Conservation (phyloP, 2,888 invertebrate species). For the Pedicia rivosa region DNA sequence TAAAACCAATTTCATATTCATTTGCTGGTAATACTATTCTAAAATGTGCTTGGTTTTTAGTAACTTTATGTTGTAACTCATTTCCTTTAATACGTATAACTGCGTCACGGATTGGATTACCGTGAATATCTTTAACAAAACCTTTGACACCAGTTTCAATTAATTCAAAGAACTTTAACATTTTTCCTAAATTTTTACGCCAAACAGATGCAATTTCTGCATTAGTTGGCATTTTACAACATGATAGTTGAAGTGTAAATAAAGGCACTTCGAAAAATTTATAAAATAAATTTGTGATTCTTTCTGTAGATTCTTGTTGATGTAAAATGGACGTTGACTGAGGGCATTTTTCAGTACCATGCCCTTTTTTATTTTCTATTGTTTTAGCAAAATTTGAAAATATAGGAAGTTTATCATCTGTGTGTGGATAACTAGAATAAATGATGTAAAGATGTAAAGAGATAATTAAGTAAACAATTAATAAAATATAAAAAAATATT, state of each 20-base stretch:
- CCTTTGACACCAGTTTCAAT: slow-evolving; percentile 57
- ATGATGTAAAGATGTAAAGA: slow-evolving; percentile 4
- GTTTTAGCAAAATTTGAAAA: slow-evolving; percentile 22
- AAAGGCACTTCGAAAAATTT: slow-evolving; percentile 47
- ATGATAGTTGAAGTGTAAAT: slow-evolving; percentile 56
- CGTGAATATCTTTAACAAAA: slow-evolving; percentile 45
- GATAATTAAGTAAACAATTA: not conserved
- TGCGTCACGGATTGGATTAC: slow-evolving; percentile 52
- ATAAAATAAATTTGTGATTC: slow-evolving; percentile 41
- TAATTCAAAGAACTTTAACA: slow-evolving; percentile 43
- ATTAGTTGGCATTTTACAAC: slow-evolving; percentile 67
- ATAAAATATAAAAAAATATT: not conserved
- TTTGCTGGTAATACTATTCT: slow-evolving; percentile 55
- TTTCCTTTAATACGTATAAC: slow-evolving; percentile 46
- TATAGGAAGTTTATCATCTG: slow-evolving; percentile 15
- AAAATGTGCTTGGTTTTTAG: slow-evolving; percentile 53
- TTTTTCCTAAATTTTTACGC: slow-evolving; percentile 47
- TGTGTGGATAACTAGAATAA: slow-evolving; percentile 19
- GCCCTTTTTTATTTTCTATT: slow-evolving; percentile 22
- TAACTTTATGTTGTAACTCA: slow-evolving; percentile 39
- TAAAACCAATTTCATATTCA: slow-evolving; percentile 42
- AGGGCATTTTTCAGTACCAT: slow-evolving; percentile 20
- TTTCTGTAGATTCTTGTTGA: slow-evolving; percentile 26
- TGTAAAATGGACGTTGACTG: slow-evolving; percentile 17
- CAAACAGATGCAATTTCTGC: slow-evolving; percentile 50